Percentiles rank a stretch among this genome's conserved stretches.
phyloP scores from a whole-genome alignment of 2,888 invertebrate genomes.

The Isotomurus palustris region DNA sequence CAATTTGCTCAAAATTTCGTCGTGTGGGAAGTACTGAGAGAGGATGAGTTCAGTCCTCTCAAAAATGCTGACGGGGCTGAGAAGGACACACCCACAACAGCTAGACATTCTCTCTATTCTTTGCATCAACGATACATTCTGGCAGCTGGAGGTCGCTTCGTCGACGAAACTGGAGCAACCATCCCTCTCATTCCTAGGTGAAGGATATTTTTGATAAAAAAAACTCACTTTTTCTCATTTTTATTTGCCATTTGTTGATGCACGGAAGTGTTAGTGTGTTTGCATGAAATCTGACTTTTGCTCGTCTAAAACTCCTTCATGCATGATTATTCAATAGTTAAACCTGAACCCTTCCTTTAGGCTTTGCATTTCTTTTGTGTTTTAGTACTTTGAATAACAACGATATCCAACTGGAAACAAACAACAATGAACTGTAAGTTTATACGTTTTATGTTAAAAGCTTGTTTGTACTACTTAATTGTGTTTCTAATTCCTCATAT shows the following conservation, averaged over 20 bases:
- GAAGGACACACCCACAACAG: slow-evolving; percentile 87
- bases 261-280: slow-evolving; percentile 8
- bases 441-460: slow-evolving; percentile 2
- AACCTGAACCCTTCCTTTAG: slow-evolving; percentile 22
- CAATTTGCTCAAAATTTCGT: slow-evolving; percentile 86
- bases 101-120: slow-evolving; percentile 67
- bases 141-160: slow-evolving; percentile 72
- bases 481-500: background rate
- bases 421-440: slow-evolving; percentile 48
- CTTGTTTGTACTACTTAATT: background rate
- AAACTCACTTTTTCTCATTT: background rate
- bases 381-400: slow-evolving; percentile 47
- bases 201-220: too few species aligned
- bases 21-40: slow-evolving; percentile 84
- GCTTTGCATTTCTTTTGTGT: slow-evolving; percentile 34
- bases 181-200: slow-evolving; percentile 52
- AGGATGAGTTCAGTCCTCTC: slow-evolving; percentile 92
- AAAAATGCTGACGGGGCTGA: slow-evolving; percentile 86
- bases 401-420: slow-evolving; percentile 46
- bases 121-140: slow-evolving; percentile 75
- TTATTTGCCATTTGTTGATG: slow-evolving; percentile 1
- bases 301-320: background rate
- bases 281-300: slow-evolving; percentile 13
- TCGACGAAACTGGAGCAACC: slow-evolving; percentile 50
- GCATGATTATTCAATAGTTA: too few species aligned